Percentiles rank a stretch among this genome's conserved stretches.
These are phyloP conservation scores for Drosophila flavopinicola DNA, from an alignment of 2,888 invertebrate species.

Conservation along the genomic window DNA sequence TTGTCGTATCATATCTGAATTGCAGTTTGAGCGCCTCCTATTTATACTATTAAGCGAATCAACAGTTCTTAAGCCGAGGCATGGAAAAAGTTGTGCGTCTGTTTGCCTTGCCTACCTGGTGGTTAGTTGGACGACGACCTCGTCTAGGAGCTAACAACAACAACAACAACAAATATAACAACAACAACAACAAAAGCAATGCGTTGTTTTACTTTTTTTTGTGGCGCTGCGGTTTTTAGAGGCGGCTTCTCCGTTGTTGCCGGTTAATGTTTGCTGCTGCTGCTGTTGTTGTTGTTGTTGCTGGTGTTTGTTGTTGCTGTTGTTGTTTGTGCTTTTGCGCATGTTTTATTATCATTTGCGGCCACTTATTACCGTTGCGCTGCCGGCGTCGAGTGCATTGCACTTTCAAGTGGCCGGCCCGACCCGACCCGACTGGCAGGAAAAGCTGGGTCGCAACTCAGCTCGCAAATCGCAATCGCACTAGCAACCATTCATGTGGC, in stretches of 20 bases:
- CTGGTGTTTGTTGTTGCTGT: too few relatives aligned
- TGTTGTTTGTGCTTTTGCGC: too few relatives aligned
- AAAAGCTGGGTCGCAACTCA: too few relatives aligned
- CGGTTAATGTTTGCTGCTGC: constrained; percentile 43
- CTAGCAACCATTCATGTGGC: constrained; percentile 50
- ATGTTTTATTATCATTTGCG: constrained; percentile 67
- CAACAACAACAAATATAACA: constrained; percentile 8
- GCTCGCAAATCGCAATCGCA: constrained; percentile 43
- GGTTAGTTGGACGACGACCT: constrained; percentile 38
- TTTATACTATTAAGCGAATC: constrained; percentile 10
- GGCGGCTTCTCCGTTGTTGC: constrained; percentile 30
- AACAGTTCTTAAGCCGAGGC: constrained; percentile 24
- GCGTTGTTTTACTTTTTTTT: constrained; percentile 9
- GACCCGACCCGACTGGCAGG: constrained; percentile 9
- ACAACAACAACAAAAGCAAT: constrained; percentile 3
- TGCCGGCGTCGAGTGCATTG: constrained; percentile 58
- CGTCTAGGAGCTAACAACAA: constrained; percentile 9
- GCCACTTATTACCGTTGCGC: constrained; percentile 57
- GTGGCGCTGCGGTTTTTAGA: constrained; percentile 32
- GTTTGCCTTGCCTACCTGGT: constrained; percentile 24
- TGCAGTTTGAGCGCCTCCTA: constrained; percentile 7
- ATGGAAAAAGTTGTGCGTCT: too few relatives aligned
- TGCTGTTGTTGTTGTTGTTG: neutral
- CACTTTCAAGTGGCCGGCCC: constrained; percentile 59
- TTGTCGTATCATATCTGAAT: too few relatives aligned